Evolutionary conservation across 2,113 vertebrate species (phyloP).

Genomic region (Corythornis vintsioides): DNA sequence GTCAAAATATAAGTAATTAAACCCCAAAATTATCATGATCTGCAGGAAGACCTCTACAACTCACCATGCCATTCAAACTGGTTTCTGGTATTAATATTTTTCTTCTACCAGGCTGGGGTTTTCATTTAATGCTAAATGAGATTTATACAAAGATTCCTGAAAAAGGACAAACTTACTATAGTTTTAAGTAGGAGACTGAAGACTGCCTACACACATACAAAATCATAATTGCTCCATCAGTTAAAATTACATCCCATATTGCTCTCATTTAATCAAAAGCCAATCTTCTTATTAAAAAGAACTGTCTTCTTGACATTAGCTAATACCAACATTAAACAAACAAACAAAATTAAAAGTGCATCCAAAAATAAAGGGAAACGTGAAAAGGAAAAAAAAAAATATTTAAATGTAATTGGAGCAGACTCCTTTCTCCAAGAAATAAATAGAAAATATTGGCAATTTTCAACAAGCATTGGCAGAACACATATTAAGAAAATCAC

Average conservation of each 20-base stretch:
- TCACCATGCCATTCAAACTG: background rate
- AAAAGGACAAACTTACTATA: background rate
- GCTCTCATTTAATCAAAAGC: constrained; percentile 13
- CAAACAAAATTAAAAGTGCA: background rate
- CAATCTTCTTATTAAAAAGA: background rate
- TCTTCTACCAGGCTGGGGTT: background rate
- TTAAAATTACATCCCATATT: background rate
- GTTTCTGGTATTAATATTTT: background rate
- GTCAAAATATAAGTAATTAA: background rate
- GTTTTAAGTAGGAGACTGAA: background rate
- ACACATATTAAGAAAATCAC: background rate
- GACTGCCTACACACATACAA: background rate
- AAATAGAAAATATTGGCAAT: background rate
- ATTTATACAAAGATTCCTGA: background rate
- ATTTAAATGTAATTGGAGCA: background rate
- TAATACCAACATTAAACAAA: background rate
- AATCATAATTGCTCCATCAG: background rate
- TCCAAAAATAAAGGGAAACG: background rate
- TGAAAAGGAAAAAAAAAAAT: background rate
- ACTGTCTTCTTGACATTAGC: background rate
- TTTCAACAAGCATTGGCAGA: constrained; percentile 21
- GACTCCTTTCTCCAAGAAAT: background rate
- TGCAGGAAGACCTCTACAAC: background rate
- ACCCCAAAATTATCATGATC: background rate
- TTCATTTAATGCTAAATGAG: background rate